phyloP scores from a whole-genome alignment of 2,113 vertebrate species.

The Gavialis gangeticus region DNA sequence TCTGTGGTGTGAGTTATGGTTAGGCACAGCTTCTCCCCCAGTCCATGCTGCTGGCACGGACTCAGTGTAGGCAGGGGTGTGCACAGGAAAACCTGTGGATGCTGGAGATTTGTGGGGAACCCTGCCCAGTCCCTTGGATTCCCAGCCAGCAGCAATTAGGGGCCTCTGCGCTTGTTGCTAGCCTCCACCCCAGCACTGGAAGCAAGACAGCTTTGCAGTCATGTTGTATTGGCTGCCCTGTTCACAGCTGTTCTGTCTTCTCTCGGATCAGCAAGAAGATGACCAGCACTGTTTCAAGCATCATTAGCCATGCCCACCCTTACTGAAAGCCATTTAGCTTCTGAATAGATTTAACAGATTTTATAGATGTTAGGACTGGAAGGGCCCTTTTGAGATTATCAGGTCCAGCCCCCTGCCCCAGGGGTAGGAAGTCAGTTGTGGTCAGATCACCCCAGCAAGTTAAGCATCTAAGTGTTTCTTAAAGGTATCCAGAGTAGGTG shows the following conservation, averaged over 20 bases:
- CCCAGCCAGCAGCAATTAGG: not conserved
- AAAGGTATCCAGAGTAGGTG: too few relatives aligned
- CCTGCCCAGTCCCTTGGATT: not conserved
- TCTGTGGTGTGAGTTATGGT: fast-evolving
- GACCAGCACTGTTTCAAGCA: not conserved
- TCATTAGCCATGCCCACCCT: not conserved
- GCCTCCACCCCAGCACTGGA: not conserved
- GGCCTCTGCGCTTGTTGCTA: not conserved
- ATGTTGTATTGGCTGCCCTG: not conserved
- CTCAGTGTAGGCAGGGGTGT: not conserved
- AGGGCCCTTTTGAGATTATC: too few relatives aligned
- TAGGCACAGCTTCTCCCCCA: not conserved
- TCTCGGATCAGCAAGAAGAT: not conserved
- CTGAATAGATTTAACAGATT: too few relatives aligned
- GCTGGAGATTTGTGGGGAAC: not conserved
- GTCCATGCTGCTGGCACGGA: fast-evolving
- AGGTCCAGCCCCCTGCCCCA: too few relatives aligned
- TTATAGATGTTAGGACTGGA: too few relatives aligned
- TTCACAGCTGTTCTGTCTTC: not conserved
- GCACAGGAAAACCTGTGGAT: not conserved
- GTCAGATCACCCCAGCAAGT: too few relatives aligned
- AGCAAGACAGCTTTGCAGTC: fast-evolving
- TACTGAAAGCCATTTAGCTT: not conserved
- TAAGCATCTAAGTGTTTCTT: too few relatives aligned
- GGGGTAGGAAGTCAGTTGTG: too few relatives aligned